Conservation (phyloP, 2,113 vertebrate genomes). For the Rhabdornis inornatus region DNA sequence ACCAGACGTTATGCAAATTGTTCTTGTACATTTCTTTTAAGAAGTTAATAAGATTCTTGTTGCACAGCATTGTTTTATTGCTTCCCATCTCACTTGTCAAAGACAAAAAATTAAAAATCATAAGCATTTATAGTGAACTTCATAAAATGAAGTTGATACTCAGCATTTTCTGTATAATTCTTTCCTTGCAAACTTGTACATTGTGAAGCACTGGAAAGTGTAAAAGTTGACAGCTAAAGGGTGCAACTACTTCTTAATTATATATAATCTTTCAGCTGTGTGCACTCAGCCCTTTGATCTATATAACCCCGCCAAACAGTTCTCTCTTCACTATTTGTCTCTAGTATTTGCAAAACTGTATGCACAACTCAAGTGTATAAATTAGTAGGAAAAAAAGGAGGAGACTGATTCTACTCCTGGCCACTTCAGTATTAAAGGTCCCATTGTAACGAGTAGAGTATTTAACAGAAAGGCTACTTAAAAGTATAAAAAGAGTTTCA, state of each 20-base stretch:
- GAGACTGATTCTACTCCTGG: neutral
- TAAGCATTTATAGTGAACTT: neutral
- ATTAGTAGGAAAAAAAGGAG: neutral
- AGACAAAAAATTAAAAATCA: neutral
- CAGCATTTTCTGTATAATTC: neutral
- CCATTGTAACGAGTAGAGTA: neutral
- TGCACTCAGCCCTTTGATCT: neutral
- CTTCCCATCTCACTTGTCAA: neutral
- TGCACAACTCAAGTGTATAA: neutral
- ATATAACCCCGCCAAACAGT: neutral
- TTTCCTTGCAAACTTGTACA: neutral
- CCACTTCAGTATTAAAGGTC: neutral
- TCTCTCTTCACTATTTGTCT: neutral
- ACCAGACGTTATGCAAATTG: neutral
- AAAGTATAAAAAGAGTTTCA: neutral
- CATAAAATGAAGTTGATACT: neutral
- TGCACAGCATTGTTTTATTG: neutral
- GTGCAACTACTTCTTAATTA: neutral
- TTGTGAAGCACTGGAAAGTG: neutral
- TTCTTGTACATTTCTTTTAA: neutral
- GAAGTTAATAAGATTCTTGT: neutral
- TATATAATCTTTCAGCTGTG: neutral
- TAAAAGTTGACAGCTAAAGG: neutral
- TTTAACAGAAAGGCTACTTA: neutral
- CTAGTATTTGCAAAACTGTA: neutral